Evolutionary conservation across 1,140 invertebrate genomes (phyloP).

Genomic region (Drosophila guanche): DNA sequence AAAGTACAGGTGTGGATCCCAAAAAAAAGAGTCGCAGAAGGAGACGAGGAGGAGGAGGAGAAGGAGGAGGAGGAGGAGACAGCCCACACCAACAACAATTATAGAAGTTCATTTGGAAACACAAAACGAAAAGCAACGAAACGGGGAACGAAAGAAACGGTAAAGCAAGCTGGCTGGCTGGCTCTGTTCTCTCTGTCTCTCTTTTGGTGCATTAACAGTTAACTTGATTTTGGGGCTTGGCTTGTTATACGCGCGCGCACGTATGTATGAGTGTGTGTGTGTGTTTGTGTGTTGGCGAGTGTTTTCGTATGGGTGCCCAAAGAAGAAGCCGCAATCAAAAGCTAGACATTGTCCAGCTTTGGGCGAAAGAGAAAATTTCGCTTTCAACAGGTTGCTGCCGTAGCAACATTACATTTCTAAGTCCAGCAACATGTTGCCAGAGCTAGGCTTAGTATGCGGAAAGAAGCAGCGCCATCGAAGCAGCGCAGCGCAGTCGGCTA

Average conservation of each 20-base stretch:
- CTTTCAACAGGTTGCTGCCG: slow-evolving; percentile 83
- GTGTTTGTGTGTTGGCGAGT: slow-evolving; percentile 12
- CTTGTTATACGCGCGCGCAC: slow-evolving; percentile 11
- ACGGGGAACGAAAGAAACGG: slow-evolving; percentile 57
- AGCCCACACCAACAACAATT: slow-evolving; percentile 33
- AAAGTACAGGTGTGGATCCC: slow-evolving; percentile 67
- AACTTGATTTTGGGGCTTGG: slow-evolving; percentile 71
- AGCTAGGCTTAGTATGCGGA: slow-evolving; percentile 54
- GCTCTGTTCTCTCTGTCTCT: slow-evolving; percentile 29
- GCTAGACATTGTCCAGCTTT: slow-evolving; percentile 65
- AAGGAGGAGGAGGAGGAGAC: slow-evolving; percentile 28
- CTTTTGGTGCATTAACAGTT: slow-evolving; percentile 72
- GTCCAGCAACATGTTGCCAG: slow-evolving; percentile 63
- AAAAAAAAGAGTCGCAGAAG: slow-evolving; percentile 24
- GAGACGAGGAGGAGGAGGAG: slow-evolving; percentile 7
- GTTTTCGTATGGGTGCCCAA: background rate
- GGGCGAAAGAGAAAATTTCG: slow-evolving; percentile 71
- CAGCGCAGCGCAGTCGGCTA: slow-evolving; percentile 49
- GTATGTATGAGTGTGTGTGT: background rate
- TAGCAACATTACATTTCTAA: slow-evolving; percentile 30
- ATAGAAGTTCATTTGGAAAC: slow-evolving; percentile 50
- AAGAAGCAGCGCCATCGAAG: slow-evolving; percentile 42
- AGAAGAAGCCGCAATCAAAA: slow-evolving; percentile 42
- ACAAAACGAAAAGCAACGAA: slow-evolving; percentile 49
- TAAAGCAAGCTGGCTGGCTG: slow-evolving; percentile 67